A percentile compares a stretch with the other conserved stretches of the same genome.
These are phyloP conservation scores for Endomychus coccineus DNA, from an alignment of 2,888 invertebrate genomes.

Conservation along the genomic window DNA sequence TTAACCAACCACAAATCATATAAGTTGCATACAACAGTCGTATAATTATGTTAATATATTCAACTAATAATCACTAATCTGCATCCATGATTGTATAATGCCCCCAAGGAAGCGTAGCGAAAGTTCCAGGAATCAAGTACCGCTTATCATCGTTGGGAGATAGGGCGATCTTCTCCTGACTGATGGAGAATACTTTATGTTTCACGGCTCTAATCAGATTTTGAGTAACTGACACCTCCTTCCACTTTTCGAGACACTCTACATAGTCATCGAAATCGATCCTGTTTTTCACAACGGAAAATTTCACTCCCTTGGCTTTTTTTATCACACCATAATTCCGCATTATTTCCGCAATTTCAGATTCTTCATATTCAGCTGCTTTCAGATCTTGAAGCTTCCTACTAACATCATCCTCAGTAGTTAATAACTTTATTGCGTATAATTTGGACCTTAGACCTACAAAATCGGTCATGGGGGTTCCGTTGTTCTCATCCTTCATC, in stretches of 20 bases:
- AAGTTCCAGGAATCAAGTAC: not conserved
- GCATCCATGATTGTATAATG: constrained; percentile 1
- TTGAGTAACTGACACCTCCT: not conserved
- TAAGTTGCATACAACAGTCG: too few relatives aligned
- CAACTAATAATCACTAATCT: too few relatives aligned
- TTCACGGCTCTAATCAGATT: not conserved
- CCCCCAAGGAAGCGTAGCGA: not conserved
- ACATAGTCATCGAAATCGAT: not conserved
- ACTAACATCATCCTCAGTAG: not conserved
- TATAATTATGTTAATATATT: too few relatives aligned
- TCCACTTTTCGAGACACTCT: not conserved
- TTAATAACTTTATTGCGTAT: not conserved
- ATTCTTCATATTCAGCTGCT: too few relatives aligned
- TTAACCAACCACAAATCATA: too few relatives aligned
- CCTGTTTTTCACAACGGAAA: not conserved
- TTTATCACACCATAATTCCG: not conserved
- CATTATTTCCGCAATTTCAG: too few relatives aligned
- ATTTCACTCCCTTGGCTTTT: constrained; percentile 4
- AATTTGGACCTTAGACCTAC: constrained; percentile 3
- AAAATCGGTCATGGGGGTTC: not conserved
- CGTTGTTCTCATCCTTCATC: constrained; percentile 2
- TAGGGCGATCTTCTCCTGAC: not conserved
- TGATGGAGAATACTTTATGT: not conserved
- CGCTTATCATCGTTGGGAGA: constrained; percentile 1
- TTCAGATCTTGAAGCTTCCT: too few relatives aligned